Percentiles rank a stretch among this genome's conserved stretches.
These are phyloP conservation scores for Aegithalos caudatus DNA, from an alignment of 2,113 vertebrate genomes.

Conservation along the genomic window DNA sequence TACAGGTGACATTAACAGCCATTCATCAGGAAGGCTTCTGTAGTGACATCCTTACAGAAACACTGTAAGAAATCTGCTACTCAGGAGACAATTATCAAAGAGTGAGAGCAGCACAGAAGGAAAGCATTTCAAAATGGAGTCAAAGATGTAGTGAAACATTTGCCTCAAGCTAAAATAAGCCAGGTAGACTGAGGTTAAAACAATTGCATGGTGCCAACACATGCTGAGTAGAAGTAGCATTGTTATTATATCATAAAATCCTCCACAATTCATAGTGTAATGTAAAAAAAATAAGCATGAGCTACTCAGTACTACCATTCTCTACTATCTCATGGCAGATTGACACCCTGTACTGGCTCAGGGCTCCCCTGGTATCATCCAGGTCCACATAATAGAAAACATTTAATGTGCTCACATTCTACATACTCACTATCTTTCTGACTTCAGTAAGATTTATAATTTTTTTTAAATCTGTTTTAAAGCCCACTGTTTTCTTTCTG, in stretches of 20 bases:
- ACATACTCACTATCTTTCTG: background rate
- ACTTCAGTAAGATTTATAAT: background rate
- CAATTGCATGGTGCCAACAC: accelerated
- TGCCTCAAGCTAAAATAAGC: background rate
- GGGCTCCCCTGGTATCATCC: background rate
- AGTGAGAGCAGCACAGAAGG: background rate
- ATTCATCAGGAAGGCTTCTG: background rate
- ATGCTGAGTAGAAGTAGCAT: background rate
- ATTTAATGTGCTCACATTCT: background rate
- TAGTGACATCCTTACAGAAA: background rate
- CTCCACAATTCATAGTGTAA: background rate
- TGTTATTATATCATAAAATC: background rate
- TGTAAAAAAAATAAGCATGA: background rate
- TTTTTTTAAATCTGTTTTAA: background rate
- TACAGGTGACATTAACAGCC: background rate
- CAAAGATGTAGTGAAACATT: background rate
- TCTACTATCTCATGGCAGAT: background rate
- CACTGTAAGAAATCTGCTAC: background rate
- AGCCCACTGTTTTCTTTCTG: background rate
- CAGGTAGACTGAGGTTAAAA: background rate
- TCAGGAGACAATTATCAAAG: background rate
- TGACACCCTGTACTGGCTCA: background rate
- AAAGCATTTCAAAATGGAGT: background rate
- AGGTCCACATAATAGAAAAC: background rate
- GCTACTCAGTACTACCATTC: background rate